Conservation (phyloP, 2,888 invertebrate species). For the Temnothorax unifasciatus region DNA sequence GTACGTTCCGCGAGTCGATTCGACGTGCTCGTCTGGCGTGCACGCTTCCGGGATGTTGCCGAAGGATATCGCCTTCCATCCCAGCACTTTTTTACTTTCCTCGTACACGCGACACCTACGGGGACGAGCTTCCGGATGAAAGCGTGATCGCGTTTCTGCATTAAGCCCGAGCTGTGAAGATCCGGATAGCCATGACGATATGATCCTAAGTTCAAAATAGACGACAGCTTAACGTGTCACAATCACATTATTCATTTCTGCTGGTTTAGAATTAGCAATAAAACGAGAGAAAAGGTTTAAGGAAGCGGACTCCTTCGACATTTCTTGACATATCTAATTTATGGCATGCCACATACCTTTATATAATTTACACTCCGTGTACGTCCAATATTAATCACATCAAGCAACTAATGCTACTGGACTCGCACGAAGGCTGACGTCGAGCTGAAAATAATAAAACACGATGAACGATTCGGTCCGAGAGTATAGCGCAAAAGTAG, state of each 20-base stretch:
- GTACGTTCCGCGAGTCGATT: conserved; percentile 43
- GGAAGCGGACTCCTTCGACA: neutral
- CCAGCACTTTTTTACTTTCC: conserved; percentile 63
- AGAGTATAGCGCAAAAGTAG: conserved; percentile 10
- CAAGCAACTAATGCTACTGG: neutral
- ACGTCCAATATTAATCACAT: neutral
- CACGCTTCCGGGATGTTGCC: conserved; percentile 71
- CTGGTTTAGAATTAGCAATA: conserved; percentile 4
- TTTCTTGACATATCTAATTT: conserved; percentile 13
- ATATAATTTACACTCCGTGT: neutral
- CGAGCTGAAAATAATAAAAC: conserved; percentile 35
- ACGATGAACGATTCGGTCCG: conserved; percentile 22
- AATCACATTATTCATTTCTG: conserved; percentile 10
- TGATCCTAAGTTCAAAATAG: conserved; percentile 31
- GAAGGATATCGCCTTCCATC: conserved; percentile 66
- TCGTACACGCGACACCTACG: conserved; percentile 62
- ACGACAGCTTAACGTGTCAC: conserved; percentile 7
- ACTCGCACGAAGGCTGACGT: neutral
- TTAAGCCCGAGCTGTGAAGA: conserved; percentile 60
- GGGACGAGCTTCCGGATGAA: conserved; percentile 48
- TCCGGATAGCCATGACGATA: conserved; percentile 16
- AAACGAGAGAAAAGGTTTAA: neutral
- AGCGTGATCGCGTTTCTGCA: conserved; percentile 67
- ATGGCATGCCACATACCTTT: conserved; percentile 11
- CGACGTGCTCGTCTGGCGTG: conserved; percentile 43